Evolutionary conservation across 2,113 vertebrate species (phyloP).

Genomic region (Cyanoramphus novaezelandiae): DNA sequence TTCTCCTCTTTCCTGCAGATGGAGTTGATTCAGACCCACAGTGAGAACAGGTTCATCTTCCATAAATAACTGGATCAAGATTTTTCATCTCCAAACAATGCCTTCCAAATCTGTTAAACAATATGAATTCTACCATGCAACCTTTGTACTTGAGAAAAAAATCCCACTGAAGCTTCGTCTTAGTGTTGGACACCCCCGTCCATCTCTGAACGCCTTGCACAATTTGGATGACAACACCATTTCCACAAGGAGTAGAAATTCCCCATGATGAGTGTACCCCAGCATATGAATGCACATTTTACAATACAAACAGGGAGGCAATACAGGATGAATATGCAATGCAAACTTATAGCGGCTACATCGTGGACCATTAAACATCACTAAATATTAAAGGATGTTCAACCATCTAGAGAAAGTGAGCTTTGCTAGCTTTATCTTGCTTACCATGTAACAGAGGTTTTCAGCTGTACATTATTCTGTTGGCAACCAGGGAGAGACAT

Average conservation of each 20-base stretch:
- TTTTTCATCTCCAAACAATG: not conserved
- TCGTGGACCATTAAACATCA: not conserved
- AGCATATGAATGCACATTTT: fast-evolving
- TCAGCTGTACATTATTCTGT: not conserved
- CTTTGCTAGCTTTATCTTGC: not conserved
- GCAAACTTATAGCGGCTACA: not conserved
- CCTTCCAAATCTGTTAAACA: not conserved
- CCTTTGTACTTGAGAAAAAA: not conserved
- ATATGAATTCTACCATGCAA: not conserved
- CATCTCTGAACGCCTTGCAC: not conserved
- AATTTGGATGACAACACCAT: not conserved
- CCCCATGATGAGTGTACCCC: not conserved
- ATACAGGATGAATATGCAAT: not conserved
- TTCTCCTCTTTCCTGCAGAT: not conserved
- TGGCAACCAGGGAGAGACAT: not conserved
- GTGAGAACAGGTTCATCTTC: not conserved
- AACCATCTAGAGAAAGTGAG: not conserved
- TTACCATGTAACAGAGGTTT: not conserved
- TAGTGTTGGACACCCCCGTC: not conserved
- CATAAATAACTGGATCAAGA: not conserved
- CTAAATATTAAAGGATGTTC: not conserved
- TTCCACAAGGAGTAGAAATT: not conserved
- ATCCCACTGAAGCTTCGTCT: not conserved
- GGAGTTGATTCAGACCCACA: not conserved
- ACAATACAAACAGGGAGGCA: not conserved